Evolutionary conservation across 1,140 invertebrate species (phyloP), one percentile per base, ranked within the genome.

Genomic region (Mycetomoellerius zeteki): DNA sequence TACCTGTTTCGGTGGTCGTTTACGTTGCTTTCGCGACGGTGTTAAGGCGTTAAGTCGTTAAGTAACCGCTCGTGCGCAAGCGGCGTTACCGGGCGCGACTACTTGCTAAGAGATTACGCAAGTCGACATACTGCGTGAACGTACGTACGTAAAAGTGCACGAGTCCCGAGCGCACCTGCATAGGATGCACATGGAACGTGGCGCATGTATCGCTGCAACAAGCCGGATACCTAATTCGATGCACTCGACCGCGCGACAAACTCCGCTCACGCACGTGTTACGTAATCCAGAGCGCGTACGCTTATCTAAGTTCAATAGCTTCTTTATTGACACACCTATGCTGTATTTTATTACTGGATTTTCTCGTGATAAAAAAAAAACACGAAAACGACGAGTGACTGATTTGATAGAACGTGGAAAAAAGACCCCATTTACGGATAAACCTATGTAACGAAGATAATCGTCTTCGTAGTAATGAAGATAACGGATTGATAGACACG

Each of bases 261-360:
- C 58, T 62, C 60, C 76, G 76, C 71, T 86, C 73, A 60, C 52
- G 64, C 54, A 85, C 84, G 76, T 33, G 56, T 86, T 86, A 54
- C 76, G 76, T 78, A 81, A 86, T 69, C 19, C 62, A 19, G 16
- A 12, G 27, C 37, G 24, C 62, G 52, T 54, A 73, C 14, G 52
- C 86, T 90, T 92, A 92, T 91, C 91, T 90, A 85, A 86, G 88
- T 82, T 91, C 89, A 90, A 92, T 92, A 91, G 90, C 87, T 89
- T 88, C 86, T 88, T 90, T 86, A 91, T 90, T 90, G 90, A 90
- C 88, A 56, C 27, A 54, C 64, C 52, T 58, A 62, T 21, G n/a
- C 43, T 5, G 33, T 8, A n/a, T 30, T 37, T 37, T 37, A 37
- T 37, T 1, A 7, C 33, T 1, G 1, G 7, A 52, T 52, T 62